Conservation (phyloP, 2,888 invertebrate species). For the Lagria hirta region DNA sequence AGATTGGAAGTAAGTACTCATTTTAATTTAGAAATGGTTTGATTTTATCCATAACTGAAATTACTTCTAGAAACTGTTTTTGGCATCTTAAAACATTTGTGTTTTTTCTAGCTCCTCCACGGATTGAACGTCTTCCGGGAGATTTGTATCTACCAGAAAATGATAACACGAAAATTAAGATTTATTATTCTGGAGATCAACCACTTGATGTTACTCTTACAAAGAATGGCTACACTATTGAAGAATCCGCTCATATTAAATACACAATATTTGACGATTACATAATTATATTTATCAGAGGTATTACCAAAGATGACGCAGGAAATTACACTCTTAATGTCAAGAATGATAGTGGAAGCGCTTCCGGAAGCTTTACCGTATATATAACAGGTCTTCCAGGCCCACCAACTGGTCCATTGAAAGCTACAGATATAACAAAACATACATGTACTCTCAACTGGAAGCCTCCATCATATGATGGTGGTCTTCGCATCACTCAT, state of each 20-base stretch:
- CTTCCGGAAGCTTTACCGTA: conserved; percentile 79
- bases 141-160: conserved; percentile 89
- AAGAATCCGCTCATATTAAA: conserved; percentile 77
- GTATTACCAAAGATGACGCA: conserved; percentile 85
- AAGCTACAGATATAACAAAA: conserved; percentile 83
- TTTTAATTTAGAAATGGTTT: conserved; percentile 5
- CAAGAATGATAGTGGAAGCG: conserved; percentile 88
- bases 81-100: conserved; percentile 21
- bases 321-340: conserved; percentile 86
- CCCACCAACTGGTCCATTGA: conserved; percentile 90
- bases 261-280: conserved; percentile 96
- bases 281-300: conserved; percentile 92
- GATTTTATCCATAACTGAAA: too few species aligned
- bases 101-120: conserved; percentile 73
- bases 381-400: conserved; percentile 93
- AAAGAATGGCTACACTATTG: conserved; percentile 77
- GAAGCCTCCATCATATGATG: conserved; percentile 93
- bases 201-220: conserved; percentile 86
- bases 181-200: conserved; percentile 95
- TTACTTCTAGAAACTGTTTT: conserved; percentile 1
- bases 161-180: conserved; percentile 97
- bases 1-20: conserved; percentile 77
- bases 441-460: conserved; percentile 92
- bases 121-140: conserved; percentile 86
- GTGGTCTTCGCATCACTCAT: conserved; percentile 87